Evolutionary conservation across 2,797 vertebrate genomes (phyloP), one percentile per base, ranked within the genome.

Genomic region (Adrianichthys oophorus): DNA sequence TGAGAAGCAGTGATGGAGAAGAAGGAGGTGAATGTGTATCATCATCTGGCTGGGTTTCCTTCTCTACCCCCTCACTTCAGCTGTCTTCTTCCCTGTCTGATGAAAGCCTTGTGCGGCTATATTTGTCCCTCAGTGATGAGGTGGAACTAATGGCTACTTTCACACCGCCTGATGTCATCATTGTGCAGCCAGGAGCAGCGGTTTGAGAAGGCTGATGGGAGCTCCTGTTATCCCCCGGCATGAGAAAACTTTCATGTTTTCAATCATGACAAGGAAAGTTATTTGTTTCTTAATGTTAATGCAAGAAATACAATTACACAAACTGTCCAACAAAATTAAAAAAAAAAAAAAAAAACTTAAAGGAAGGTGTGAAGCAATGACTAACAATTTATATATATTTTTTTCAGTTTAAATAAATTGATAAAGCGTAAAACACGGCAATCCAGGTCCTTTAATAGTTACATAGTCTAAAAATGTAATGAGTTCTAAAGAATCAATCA

Each of bases 91-190:
- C 80, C 62, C 51, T 10, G 16, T 87, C 84, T 89, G 83, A 83
- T 84, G 82, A 86, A 85, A 87, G 82, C 65, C 66, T 77, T 54
- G 69, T 5, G 44, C 44, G 55, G 79, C 84, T 91, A 91, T 90
- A 87, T 89, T 90, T 88, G 89, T 87, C 75, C 79, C 82, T 66
- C 80, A 82, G 79, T 88, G 88, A 91, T 90, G 90, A 90, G 88
- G 85, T 89, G 87, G 88, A 92, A 91, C 90, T 90, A 88, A 89
- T 91, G 74, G 80, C 82, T 76, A 74, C 86, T 87, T 90, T 86
- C 79, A 86, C 86, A 76, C 87, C 77, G 71, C 64, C 80, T 86
- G 88, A 89, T 89, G 85, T 89, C 88, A 89, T 85, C 84, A 83
- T 67, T 78, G 61, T 76, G 83, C 76, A 76, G 66, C 70, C 45